Percentiles rank a stretch among this genome's conserved stretches.
Evolutionary conservation across 2,888 invertebrate species (phyloP).

Genomic region (Lepeophtheirus nordmannii): DNA sequence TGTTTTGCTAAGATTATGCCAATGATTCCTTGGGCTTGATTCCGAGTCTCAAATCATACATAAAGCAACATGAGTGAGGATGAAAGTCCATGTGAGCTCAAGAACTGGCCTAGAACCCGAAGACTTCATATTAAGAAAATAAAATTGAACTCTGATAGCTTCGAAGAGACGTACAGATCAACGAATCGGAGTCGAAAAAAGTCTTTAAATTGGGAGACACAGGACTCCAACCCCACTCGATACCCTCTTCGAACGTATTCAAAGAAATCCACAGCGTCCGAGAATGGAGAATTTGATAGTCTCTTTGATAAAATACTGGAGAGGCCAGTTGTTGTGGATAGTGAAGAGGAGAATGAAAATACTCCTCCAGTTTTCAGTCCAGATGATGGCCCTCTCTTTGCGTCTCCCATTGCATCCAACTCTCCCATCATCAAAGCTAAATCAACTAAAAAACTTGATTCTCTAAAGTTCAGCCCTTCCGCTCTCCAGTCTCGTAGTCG

Average conservation of each 20-base stretch:
- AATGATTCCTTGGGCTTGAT: too few relatives aligned
- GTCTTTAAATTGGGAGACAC: neutral
- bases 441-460: neutral
- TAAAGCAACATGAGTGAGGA: too few relatives aligned
- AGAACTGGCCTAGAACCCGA: too few relatives aligned
- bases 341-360: constrained; percentile 2
- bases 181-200: neutral
- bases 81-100: too few relatives aligned
- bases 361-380: neutral
- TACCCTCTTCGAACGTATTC: neutral
- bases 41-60: too few relatives aligned
- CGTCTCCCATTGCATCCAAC: neutral
- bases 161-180: neutral
- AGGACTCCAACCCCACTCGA: neutral
- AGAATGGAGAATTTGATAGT: neutral
- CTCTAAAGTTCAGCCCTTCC: neutral
- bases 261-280: neutral
- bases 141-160: neutral
- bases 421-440: neutral
- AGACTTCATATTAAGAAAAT: neutral
- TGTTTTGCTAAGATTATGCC: too few relatives aligned
- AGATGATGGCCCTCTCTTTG: neutral
- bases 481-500: neutral
- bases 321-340: neutral
- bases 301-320: neutral